These are phyloP conservation scores for Oxyura jamaicensis DNA, from an alignment of 2,113 vertebrate species.

Conservation along the genomic window DNA sequence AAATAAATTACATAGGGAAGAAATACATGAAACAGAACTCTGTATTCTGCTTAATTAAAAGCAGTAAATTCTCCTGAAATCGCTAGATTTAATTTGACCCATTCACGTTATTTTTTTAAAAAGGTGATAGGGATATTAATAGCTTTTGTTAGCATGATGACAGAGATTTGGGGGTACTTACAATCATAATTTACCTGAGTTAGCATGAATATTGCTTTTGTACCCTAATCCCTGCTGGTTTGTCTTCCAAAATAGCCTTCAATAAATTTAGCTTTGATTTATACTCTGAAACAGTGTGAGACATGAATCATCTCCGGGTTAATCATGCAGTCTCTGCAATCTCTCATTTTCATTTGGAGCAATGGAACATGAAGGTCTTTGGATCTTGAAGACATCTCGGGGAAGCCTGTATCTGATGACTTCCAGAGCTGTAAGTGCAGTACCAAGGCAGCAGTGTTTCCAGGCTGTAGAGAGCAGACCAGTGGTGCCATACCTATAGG, in stretches of 20 bases:
- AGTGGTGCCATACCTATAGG: not conserved
- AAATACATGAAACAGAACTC: not conserved
- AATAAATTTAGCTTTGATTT: constrained; percentile 1
- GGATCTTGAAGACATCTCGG: not conserved
- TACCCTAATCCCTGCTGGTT: not conserved
- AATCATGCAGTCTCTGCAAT: not conserved
- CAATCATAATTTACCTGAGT: not conserved
- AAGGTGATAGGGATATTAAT: not conserved
- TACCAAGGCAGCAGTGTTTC: not conserved
- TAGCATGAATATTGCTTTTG: not conserved
- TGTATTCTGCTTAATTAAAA: not conserved
- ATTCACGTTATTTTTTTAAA: not conserved
- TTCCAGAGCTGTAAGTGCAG: not conserved
- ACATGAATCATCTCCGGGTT: not conserved
- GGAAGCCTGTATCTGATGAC: not conserved
- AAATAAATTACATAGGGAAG: not conserved
- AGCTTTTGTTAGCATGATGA: not conserved
- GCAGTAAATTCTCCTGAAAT: not conserved
- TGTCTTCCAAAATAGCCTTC: not conserved
- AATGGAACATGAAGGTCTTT: not conserved
- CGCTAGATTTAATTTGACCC: not conserved
- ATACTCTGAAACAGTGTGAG: not conserved
- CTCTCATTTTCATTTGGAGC: not conserved
- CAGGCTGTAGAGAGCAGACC: not conserved
- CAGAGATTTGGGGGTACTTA: not conserved